These are phyloP conservation scores for Triplophysa siluroides DNA, from an alignment of 2,113 vertebrate genomes.

Conservation along the genomic window DNA sequence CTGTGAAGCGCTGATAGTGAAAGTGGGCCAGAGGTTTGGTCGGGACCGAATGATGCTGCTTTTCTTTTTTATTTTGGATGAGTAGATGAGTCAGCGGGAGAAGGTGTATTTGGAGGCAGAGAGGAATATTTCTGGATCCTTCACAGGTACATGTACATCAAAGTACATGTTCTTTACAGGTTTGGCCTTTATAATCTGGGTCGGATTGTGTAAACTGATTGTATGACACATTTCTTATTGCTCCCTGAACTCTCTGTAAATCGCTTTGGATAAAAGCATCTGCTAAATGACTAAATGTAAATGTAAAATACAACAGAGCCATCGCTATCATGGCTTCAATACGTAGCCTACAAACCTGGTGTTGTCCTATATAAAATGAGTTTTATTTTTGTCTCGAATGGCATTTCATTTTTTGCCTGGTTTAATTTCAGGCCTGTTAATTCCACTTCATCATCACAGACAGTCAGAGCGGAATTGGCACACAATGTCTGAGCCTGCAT, in stretches of 20 bases:
- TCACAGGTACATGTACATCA: background rate
- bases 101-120: background rate
- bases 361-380: constrained; percentile 12
- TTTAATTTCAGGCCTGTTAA: constrained; percentile 41
- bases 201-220: constrained; percentile 1
- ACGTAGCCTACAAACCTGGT: constrained; percentile 23
- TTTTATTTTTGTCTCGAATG: constrained; percentile 9
- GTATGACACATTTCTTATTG: too few species aligned
- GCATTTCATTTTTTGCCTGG: background rate
- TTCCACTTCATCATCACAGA: constrained; percentile 51
- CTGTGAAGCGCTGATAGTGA: constrained; percentile 35
- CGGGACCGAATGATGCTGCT: background rate
- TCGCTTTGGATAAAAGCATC: too few species aligned
- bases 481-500: background rate
- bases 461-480: constrained; percentile 6
- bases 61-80: background rate
- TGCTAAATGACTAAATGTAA: too few species aligned
- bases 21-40: constrained; percentile 37
- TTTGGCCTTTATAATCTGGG: constrained; percentile 9
- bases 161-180: constrained; percentile 16
- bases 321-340: constrained; percentile 10
- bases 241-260: too few species aligned
- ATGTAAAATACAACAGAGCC: constrained; percentile 1
- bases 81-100: constrained; percentile 2
- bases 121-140: constrained; percentile 1